Base-by-base conservation (phyloP, 2,113 vertebrate genomes). In the Capreolus pygargus region DNA sequence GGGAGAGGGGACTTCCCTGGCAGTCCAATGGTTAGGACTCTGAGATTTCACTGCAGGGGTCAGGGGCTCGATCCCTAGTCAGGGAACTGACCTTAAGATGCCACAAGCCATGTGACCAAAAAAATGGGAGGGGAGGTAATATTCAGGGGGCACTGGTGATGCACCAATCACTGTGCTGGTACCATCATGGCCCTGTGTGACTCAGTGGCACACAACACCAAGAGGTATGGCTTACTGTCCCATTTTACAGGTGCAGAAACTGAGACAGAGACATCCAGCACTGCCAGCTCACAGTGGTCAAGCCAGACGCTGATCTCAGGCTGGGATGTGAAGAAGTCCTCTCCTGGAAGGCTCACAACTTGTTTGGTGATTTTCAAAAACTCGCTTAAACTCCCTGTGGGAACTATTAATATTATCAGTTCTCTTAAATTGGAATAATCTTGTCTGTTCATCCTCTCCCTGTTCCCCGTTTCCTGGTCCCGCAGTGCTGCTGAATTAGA, bases 401-500 rank as follows among this genome's bases (percentile, higher is more conserved):
- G 78, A 83, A 23, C 67, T 93, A 95, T 97, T 97, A 94, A 97
- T 95, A 94, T 83, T 70, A 91, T 92, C 95, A 87, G 57, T 76
- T 81, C 57, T 96, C 57, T 70, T 91, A 97, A 95, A 93, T 50
- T 89, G 88, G 83, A 93, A 95, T 87, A 92, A 95, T 95, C 50
- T 79, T 33, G 8, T 92, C 93, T 96, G 60, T n/a, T 86, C 94
- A 5, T 60, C 86, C 88, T 79, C 67, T 92, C 67, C 57, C 55
- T 12, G 33, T 50, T 79, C 79, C 96, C 94, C 64, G 82, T 86
- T 94, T 54, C 91, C 82, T 86, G 45, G 21, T 93, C 96, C 98
- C 93, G 79, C 43, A 61, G 97, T 95, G 86, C 95, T 87, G 57
- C 95, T 90, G 96, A 97, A 94, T 97, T 97, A 96, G 92, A 95